Evolutionary conservation across 2,797 vertebrate genomes (phyloP).

Genomic region (Cheirogaleus major): DNA sequence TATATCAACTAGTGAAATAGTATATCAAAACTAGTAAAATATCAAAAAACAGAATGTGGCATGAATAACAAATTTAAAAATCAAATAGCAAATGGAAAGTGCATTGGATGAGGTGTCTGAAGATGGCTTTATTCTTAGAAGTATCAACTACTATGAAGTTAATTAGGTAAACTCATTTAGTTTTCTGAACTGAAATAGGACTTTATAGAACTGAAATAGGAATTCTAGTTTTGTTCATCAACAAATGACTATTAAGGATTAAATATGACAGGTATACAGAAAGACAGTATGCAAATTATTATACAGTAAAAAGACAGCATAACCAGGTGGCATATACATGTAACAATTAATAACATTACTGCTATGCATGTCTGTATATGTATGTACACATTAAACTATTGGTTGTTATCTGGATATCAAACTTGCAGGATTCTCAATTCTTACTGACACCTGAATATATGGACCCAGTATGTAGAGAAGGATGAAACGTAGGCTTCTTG

Average conservation of each 20-base stretch:
- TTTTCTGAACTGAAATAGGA: slow-evolving; percentile 4
- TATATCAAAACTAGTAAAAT: not conserved
- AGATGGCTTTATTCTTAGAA: slow-evolving; percentile 21
- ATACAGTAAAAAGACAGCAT: not conserved
- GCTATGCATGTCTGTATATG: not conserved
- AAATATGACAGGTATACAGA: not conserved
- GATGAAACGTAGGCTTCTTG: not conserved
- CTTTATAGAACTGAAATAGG: slow-evolving; percentile 16
- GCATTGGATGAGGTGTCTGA: not conserved
- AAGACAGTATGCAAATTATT: not conserved
- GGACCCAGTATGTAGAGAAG: not conserved
- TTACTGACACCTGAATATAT: not conserved
- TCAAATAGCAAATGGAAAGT: not conserved
- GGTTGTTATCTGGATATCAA: not conserved
- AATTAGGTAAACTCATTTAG: not conserved
- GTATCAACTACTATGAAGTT: not conserved
- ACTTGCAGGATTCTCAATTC: not conserved
- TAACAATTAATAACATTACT: not conserved
- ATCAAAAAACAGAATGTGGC: not conserved
- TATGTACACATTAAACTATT: not conserved
- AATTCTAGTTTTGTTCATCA: not conserved
- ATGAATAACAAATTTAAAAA: slow-evolving; percentile 35
- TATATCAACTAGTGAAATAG: not conserved
- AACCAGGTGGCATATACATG: not conserved
- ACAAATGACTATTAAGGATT: not conserved